Evolutionary conservation across 2,113 vertebrate genomes (phyloP).

Genomic region (Poecile atricapillus): DNA sequence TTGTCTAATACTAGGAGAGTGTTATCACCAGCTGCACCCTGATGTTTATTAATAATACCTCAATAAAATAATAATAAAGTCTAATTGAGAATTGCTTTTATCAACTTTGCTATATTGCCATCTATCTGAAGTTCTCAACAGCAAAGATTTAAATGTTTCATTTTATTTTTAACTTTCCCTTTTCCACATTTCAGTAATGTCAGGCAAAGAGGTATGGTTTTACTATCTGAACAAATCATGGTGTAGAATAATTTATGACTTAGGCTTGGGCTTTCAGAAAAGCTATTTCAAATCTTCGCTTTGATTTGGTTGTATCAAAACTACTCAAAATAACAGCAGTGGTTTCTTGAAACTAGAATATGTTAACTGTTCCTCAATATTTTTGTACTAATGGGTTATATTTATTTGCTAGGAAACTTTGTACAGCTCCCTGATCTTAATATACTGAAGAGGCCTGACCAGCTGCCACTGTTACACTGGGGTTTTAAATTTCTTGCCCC

Average conservation of each 20-base stretch:
- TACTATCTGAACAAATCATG: slow-evolving; percentile 76
- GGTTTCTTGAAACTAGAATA: slow-evolving; percentile 67
- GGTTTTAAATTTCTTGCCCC: neutral
- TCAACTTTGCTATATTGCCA: slow-evolving; percentile 69
- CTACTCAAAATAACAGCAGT: slow-evolving; percentile 74
- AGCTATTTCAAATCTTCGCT: slow-evolving; percentile 78
- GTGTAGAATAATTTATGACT: slow-evolving; percentile 81
- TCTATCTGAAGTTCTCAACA: slow-evolving; percentile 70
- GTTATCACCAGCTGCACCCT: slow-evolving; percentile 37
- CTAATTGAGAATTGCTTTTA: slow-evolving; percentile 74
- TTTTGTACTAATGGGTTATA: slow-evolving; percentile 2
- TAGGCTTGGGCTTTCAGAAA: slow-evolving; percentile 75
- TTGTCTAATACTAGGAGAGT: neutral
- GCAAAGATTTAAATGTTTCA: slow-evolving; percentile 76
- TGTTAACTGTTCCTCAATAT: slow-evolving; percentile 54
- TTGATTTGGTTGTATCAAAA: slow-evolving; percentile 79
- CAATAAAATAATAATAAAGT: slow-evolving; percentile 62
- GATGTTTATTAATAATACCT: slow-evolving; percentile 68
- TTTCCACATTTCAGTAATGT: slow-evolving; percentile 74
- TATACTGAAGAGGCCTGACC: neutral
- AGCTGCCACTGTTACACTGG: neutral
- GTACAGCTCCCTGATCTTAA: slow-evolving; percentile 17
- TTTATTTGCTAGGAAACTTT: slow-evolving; percentile 60
- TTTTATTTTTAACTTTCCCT: slow-evolving; percentile 80
- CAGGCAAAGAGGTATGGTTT: slow-evolving; percentile 77